Evolutionary conservation across 35 echinoderm and acorn worm species (phyloP).

Genomic region (Heliocidaris erythrogramma): DNA sequence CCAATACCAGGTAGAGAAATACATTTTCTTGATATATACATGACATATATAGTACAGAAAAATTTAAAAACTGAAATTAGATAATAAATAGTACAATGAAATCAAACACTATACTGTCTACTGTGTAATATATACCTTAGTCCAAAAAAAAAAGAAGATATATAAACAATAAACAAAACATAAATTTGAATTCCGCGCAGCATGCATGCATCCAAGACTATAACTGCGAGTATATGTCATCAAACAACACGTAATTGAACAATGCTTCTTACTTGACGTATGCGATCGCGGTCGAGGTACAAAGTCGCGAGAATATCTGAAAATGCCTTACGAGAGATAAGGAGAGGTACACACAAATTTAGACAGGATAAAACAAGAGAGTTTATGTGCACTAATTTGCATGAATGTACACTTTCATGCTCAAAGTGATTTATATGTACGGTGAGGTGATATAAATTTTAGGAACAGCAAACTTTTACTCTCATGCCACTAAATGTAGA

Average conservation of each 20-base stretch:
- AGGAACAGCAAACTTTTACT: no score
- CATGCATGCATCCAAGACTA: slow-evolving; percentile 20
- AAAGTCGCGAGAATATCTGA: slow-evolving; percentile 14
- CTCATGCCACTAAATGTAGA: no score
- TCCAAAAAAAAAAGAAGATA: not conserved
- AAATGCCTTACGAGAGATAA: not conserved
- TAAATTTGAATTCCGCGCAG: not conserved
- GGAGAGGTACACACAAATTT: not conserved
- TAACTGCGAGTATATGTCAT: not conserved
- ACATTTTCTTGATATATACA: not conserved
- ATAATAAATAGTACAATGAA: not conserved
- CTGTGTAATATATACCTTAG: not conserved
- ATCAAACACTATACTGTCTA: not conserved
- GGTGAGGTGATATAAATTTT: no score
- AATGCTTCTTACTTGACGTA: slow-evolving; percentile 24
- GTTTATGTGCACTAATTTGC: not conserved
- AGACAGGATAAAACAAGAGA: not conserved
- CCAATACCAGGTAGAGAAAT: not conserved
- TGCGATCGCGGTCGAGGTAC: slow-evolving; percentile 5
- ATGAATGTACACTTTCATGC: not conserved
- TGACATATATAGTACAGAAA: not conserved
- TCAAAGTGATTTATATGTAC: not conserved
- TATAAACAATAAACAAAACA: not conserved
- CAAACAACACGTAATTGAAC: not conserved
- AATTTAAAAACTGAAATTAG: not conserved